Evolutionary conservation across 2,888 invertebrate species (phyloP).

Genomic region (Epistrophe grossulariae): DNA sequence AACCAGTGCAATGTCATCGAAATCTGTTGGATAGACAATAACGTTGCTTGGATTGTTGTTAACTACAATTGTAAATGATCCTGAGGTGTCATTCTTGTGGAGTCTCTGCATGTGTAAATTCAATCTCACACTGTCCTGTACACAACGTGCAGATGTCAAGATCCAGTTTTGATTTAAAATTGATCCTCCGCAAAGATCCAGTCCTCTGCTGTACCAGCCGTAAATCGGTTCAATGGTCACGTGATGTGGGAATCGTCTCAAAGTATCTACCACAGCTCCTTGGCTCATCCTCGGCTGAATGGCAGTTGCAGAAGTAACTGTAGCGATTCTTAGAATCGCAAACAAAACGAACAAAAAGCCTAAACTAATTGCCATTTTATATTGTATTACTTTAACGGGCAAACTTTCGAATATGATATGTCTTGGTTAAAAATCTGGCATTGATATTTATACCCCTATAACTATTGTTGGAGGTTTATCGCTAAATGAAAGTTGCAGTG

Average conservation of each 20-base stretch:
- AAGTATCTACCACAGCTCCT: conserved; percentile 61
- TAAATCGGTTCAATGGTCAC: conserved; percentile 45
- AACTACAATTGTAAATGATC: conserved; percentile 40
- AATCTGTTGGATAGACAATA: conserved; percentile 60
- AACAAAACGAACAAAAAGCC: background rate
- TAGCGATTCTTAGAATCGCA: background rate
- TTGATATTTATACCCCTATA: background rate
- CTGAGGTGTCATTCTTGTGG: background rate
- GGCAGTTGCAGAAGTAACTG: background rate
- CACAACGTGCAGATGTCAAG: conserved; percentile 60
- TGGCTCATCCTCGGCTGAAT: conserved; percentile 43
- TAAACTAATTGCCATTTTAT: background rate
- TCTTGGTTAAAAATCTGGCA: background rate
- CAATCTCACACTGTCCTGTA: background rate
- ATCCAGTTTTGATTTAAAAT: conserved; percentile 48
- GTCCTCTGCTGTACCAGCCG: background rate
- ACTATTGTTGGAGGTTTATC: background rate
- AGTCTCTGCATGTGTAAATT: conserved; percentile 39
- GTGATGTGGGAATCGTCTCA: conserved; percentile 69
- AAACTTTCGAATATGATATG: background rate
- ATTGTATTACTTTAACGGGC: background rate
- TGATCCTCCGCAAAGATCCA: conserved; percentile 23
- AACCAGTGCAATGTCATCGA: conserved; percentile 70
- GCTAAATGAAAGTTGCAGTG: background rate
- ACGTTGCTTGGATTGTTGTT: conserved; percentile 12